Conservation (phyloP, 1,140 invertebrate genomes). For the Lucilia cuprina region DNA sequence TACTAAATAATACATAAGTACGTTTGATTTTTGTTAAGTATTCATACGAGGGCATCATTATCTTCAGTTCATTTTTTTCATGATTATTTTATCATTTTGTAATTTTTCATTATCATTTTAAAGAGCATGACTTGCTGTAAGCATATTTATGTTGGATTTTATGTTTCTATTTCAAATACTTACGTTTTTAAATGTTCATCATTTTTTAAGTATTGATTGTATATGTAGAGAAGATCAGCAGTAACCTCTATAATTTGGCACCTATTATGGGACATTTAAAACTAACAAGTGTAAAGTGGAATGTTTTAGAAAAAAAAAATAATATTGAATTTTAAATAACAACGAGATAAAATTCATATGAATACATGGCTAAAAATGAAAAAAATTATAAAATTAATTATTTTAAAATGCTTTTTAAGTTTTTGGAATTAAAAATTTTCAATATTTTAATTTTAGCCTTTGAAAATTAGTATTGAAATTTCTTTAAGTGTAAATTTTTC, state of each 20-base stretch:
- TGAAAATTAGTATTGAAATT: not conserved
- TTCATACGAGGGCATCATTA: conserved; percentile 19
- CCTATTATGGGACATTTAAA: not conserved
- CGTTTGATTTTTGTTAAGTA: not conserved
- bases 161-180: not conserved
- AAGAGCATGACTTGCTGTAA: conserved; percentile 32
- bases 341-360: too few relatives aligned
- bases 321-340: too few relatives aligned
- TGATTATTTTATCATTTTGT: not conserved
- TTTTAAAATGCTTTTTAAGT: too few relatives aligned
- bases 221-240: too few relatives aligned
- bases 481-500: not conserved
- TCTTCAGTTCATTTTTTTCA: not conserved
- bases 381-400: not conserved
- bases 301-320: too few relatives aligned
- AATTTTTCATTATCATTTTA: conserved; percentile 28
- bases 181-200: not conserved
- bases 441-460: too few relatives aligned
- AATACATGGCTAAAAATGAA: not conserved
- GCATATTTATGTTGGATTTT: not conserved
- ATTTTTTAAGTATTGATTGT: not conserved
- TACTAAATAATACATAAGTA: not conserved
- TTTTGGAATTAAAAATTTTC: too few relatives aligned
- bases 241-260: not conserved
- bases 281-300: conserved; percentile 13